A percentile compares a stretch with the other conserved stretches of the same genome.
These are phyloP conservation scores for Erpetoichthys calabaricus DNA, from an alignment of 2,797 vertebrate species.

Conservation along the genomic window DNA sequence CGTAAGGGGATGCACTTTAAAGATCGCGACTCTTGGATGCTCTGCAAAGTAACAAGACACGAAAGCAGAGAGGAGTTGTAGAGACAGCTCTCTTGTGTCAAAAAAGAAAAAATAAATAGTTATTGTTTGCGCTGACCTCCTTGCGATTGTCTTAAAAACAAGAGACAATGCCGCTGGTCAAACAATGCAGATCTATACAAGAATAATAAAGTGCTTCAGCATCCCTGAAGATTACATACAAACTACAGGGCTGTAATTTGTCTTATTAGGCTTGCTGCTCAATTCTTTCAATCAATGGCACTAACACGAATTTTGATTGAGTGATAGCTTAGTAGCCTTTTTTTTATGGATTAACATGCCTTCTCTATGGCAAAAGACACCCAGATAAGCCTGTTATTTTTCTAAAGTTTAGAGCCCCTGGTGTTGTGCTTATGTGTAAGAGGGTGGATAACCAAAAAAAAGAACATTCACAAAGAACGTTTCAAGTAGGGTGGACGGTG, in stretches of 20 bases:
- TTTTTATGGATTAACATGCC: slow-evolving; percentile 6
- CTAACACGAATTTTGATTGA: background rate
- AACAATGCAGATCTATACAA: slow-evolving; percentile 13
- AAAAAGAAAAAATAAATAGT: too few relatives aligned
- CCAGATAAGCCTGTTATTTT: too few relatives aligned
- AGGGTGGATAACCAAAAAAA: background rate
- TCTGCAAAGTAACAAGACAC: too few relatives aligned
- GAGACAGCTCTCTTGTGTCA: too few relatives aligned
- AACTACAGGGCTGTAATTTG: slow-evolving; percentile 7
- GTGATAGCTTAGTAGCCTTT: slow-evolving; percentile 1
- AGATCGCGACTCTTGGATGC: too few relatives aligned
- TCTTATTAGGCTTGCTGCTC: slow-evolving; percentile 10
- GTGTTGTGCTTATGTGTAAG: background rate
- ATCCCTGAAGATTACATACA: slow-evolving; percentile 1
- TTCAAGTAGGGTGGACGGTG: too few relatives aligned
- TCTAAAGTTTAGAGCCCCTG: too few relatives aligned
- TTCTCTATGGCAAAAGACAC: too few relatives aligned
- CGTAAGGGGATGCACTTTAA: too few relatives aligned
- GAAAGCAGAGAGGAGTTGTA: too few relatives aligned
- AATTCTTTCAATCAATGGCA: slow-evolving; percentile 7
- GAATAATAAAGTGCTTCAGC: slow-evolving; percentile 13
- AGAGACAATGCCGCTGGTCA: slow-evolving; percentile 7
- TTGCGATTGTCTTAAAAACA: slow-evolving; percentile 3
- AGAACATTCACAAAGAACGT: too few relatives aligned
- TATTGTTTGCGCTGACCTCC: too few relatives aligned